These are phyloP conservation scores for Harmothoe impar DNA, from an alignment of 2,888 invertebrate genomes.

Conservation along the genomic window DNA sequence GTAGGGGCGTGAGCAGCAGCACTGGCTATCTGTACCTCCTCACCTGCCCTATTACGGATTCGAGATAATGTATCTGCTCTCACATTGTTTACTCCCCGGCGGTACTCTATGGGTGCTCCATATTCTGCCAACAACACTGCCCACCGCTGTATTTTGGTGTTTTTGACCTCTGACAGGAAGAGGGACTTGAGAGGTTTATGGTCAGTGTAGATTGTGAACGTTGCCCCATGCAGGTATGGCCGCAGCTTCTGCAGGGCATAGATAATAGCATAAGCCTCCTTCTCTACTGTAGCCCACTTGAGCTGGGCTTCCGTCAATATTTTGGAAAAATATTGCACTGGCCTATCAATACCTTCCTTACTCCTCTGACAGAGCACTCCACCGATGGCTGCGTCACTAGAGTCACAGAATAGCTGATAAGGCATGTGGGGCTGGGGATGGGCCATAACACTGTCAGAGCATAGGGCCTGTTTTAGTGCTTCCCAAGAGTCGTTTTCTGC, in stretches of 20 bases:
- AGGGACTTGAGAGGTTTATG: conserved; percentile 64
- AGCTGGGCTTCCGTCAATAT: conserved; percentile 29
- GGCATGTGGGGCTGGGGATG: neutral
- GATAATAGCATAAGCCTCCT: conserved; percentile 54
- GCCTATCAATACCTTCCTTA: neutral
- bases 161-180: conserved; percentile 64
- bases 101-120: conserved; percentile 64
- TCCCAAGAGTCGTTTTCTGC: conserved; percentile 31
- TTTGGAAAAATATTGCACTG: conserved; percentile 55
- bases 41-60: neutral
- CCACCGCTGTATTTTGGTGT: conserved; percentile 67
- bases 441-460: conserved; percentile 40
- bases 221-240: conserved; percentile 60
- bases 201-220: conserved; percentile 59
- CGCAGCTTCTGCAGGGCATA: conserved; percentile 49
- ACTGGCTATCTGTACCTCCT: neutral
- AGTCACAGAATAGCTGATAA: conserved; percentile 55
- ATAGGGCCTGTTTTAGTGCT: conserved; percentile 24
- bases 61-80: conserved; percentile 64
- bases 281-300: conserved; percentile 55
- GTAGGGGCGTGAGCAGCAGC: neutral
- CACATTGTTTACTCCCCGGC: conserved; percentile 60
- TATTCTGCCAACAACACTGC: conserved; percentile 65
- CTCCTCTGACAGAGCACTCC: conserved; percentile 16
- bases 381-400: conserved; percentile 5